Percentiles rank a stretch among this genome's conserved stretches.
phyloP scores from a whole-genome alignment of 2,113 vertebrate species.

The Eudyptes chrysolophus region DNA sequence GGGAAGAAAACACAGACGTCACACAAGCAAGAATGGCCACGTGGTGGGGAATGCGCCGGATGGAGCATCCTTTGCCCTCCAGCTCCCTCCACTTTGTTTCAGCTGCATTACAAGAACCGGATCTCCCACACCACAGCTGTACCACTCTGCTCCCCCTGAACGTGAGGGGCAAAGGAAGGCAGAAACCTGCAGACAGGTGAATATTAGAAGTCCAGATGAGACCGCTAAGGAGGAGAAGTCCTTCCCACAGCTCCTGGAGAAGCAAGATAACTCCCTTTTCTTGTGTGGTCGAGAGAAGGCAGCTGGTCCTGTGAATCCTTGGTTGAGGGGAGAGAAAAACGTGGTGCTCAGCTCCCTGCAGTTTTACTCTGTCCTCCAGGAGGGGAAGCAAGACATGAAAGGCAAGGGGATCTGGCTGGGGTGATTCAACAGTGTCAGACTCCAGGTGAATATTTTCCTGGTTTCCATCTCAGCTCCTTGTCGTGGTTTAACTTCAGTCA shows the following conservation, averaged over 20 bases:
- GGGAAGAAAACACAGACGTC: neutral
- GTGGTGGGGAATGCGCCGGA: rapidly evolving
- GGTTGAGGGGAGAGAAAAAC: neutral
- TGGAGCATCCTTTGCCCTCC: neutral
- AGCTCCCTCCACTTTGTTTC: neutral
- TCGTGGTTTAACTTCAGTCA: too few relatives aligned
- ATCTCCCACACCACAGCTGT: neutral
- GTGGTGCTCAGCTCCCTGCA: neutral
- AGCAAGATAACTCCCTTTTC: neutral
- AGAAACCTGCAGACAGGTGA: neutral
- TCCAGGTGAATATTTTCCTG: neutral
- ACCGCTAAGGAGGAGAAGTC: neutral
- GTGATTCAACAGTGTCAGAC: neutral
- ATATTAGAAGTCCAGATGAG: neutral
- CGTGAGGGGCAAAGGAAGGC: neutral
- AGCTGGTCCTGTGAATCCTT: neutral
- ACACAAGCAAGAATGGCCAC: neutral
- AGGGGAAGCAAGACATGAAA: neutral
- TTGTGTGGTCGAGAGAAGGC: neutral
- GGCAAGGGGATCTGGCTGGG: neutral
- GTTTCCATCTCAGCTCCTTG: neutral
- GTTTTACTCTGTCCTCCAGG: neutral
- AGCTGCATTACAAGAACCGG: neutral
- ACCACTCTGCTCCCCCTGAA: neutral
- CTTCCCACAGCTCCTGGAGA: neutral